These are phyloP conservation scores for Platycheirus albimanus DNA, from an alignment of 2,888 invertebrate species.

Conservation along the genomic window DNA sequence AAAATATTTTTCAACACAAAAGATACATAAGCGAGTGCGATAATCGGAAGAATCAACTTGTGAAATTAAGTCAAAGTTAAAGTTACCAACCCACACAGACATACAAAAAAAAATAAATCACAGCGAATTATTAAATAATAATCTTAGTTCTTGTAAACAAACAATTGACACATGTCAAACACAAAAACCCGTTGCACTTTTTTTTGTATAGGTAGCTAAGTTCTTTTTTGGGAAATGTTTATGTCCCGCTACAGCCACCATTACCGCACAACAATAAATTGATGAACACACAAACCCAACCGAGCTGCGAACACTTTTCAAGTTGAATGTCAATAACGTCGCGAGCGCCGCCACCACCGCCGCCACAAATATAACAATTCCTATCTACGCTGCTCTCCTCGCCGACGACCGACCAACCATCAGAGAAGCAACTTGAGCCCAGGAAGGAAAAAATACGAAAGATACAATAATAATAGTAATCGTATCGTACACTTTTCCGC, in stretches of 20 bases:
- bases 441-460: constrained; percentile 34
- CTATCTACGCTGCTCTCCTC: constrained; percentile 27
- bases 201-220: too few relatives aligned
- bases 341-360: constrained; percentile 23
- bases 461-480: constrained; percentile 40
- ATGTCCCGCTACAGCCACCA: background rate
- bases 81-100: constrained; percentile 22
- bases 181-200: constrained; percentile 15
- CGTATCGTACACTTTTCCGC: constrained; percentile 54
- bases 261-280: constrained; percentile 10
- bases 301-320: constrained; percentile 64
- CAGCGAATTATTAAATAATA: constrained; percentile 4
- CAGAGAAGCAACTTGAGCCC: constrained; percentile 33
- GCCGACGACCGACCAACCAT: constrained; percentile 23
- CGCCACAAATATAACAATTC: constrained; percentile 35
- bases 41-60: background rate
- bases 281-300: constrained; percentile 52
- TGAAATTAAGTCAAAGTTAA: background rate
- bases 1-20: constrained; percentile 2
- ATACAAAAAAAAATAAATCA: too few relatives aligned
- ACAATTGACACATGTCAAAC: constrained; percentile 24
- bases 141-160: constrained; percentile 43
- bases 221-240: constrained; percentile 5
- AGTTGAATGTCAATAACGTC: constrained; percentile 70
- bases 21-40: background rate